A percentile compares a stretch with the other conserved stretches of the same genome.
Conservation (phyloP, 1,140 invertebrate genomes). For the Nasonia giraulti region DNA sequence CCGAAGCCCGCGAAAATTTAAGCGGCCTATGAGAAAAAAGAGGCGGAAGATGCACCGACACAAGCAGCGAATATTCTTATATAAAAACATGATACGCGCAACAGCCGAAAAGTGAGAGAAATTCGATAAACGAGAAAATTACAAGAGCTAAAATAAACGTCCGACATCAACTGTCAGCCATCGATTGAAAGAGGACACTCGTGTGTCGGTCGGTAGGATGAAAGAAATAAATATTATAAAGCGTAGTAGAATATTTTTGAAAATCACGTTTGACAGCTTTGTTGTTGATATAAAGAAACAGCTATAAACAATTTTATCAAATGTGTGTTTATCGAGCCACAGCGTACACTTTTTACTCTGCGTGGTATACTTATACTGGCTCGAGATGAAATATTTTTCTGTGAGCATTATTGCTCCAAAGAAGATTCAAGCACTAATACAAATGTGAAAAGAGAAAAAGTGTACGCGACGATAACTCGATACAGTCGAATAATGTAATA, state of each 20-base stretch:
- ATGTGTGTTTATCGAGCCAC: neutral
- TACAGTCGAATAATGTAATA: conserved; percentile 1
- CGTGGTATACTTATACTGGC: neutral
- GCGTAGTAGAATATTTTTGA: conserved; percentile 35
- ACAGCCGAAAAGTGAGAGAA: neutral
- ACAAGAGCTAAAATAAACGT: conserved; percentile 31
- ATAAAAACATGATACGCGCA: neutral
- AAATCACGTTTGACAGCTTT: conserved; percentile 23
- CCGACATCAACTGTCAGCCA: conserved; percentile 47
- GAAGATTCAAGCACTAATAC: neutral
- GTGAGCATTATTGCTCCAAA: neutral
- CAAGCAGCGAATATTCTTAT: conserved; percentile 13
- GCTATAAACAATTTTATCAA: conserved; percentile 1
- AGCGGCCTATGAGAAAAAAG: conserved; percentile 46
- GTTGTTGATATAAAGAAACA: conserved; percentile 5
- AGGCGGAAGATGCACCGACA: neutral
- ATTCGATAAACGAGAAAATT: neutral
- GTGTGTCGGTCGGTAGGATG: neutral
- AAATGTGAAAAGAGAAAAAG: neutral
- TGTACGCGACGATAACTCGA: neutral
- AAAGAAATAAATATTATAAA: neutral
- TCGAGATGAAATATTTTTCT: neutral
- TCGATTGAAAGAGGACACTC: conserved; percentile 46
- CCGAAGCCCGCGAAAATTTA: conserved; percentile 80
- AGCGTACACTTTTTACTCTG: neutral